Evolutionary conservation across 2,113 vertebrate genomes (phyloP).

Genomic region (Leptosomus discolor): DNA sequence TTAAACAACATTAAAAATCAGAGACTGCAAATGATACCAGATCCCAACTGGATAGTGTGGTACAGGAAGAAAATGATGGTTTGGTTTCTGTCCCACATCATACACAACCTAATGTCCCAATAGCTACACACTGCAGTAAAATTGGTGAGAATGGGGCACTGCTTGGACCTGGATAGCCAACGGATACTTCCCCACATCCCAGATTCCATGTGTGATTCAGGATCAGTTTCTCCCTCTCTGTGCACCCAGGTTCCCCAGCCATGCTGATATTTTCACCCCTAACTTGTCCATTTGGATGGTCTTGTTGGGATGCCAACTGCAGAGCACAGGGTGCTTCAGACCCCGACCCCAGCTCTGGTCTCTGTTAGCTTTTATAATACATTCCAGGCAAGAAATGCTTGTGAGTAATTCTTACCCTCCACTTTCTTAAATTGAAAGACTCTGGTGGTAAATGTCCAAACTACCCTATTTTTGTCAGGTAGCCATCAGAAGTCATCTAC

Average conservation of each 20-base stretch:
- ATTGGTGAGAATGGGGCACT: neutral
- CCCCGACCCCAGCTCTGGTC: neutral
- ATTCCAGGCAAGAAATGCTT: neutral
- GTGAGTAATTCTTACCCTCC: neutral
- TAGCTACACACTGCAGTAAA: neutral
- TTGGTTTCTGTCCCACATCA: neutral
- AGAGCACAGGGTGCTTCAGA: neutral
- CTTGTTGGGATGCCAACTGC: accelerated
- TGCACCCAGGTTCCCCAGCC: neutral
- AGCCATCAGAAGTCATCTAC: neutral
- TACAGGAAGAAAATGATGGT: accelerated
- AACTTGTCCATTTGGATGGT: neutral
- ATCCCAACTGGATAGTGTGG: neutral
- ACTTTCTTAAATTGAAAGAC: neutral
- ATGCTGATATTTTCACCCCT: neutral
- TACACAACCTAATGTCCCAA: neutral
- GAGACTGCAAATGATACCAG: neutral
- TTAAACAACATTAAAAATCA: neutral
- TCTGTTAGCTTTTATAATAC: neutral
- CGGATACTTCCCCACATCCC: neutral
- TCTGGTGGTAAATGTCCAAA: neutral
- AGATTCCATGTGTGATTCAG: neutral
- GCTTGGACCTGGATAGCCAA: neutral
- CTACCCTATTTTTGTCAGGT: neutral
- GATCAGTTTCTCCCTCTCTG: neutral